These are phyloP conservation scores for Mallotus villosus DNA, from an alignment of 2,797 vertebrate species.

Conservation along the genomic window DNA sequence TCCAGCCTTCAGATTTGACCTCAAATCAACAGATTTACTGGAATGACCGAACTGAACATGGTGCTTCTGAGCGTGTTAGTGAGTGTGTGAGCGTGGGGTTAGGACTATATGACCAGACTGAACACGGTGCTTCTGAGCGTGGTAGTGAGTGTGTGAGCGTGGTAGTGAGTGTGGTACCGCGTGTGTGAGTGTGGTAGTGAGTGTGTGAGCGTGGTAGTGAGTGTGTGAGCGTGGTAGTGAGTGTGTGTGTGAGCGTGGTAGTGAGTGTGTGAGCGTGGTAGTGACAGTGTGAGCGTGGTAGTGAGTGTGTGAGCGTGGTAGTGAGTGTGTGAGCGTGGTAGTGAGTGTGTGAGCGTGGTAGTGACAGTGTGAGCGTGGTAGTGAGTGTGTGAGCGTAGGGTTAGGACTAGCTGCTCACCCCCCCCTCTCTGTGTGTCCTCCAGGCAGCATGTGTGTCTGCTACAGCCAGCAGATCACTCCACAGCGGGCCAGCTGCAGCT, in stretches of 20 bases:
- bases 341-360: neutral
- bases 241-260: too few species aligned
- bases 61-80: neutral
- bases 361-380: neutral
- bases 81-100: neutral
- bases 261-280: neutral
- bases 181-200: neutral
- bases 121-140: too few species aligned
- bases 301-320: neutral
- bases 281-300: too few species aligned
- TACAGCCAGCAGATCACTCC: slow-evolving; percentile 71
- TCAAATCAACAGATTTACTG: too few species aligned
- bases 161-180: too few species aligned
- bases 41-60: too few species aligned
- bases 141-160: neutral
- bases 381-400: neutral
- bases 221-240: neutral
- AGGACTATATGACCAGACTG: too few species aligned
- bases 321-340: too few species aligned
- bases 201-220: neutral
- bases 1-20: too few species aligned
- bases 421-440: slow-evolving; percentile 28
- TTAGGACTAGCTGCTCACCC: neutral
- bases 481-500: slow-evolving; percentile 81
- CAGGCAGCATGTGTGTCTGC: slow-evolving; percentile 91